Percentiles rank a stretch among this genome's conserved stretches.
phyloP scores from a whole-genome alignment of 2,113 vertebrate species.

The Pteruthius melanotis region DNA sequence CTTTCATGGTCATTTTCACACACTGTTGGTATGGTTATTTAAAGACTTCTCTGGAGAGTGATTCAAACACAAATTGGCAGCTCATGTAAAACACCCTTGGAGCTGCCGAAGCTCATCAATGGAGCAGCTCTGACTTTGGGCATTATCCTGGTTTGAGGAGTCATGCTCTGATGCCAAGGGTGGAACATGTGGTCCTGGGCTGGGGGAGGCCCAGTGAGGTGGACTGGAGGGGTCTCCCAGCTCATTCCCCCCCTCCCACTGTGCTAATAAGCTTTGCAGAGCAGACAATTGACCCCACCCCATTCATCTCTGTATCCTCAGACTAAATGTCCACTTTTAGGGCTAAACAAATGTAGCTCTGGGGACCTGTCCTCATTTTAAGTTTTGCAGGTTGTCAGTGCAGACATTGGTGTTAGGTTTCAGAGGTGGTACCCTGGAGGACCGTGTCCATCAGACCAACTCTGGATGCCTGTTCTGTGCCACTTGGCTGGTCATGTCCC shows the following conservation, averaged over 20 bases:
- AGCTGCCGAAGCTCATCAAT: neutral
- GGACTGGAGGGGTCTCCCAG: neutral
- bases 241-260: rapidly evolving
- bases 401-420: neutral
- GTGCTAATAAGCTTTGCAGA: neutral
- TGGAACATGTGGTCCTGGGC: neutral
- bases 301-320: neutral
- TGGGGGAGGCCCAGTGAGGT: neutral
- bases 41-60: neutral
- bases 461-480: neutral
- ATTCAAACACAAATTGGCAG: neutral
- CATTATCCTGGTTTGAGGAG: neutral
- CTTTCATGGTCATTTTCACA: neutral
- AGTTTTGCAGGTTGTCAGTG: neutral
- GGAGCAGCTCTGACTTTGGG: neutral
- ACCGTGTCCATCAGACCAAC: rapidly evolving
- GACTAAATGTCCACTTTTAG: neutral
- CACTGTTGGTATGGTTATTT: neutral
- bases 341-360: neutral
- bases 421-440: neutral
- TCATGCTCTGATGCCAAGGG: rapidly evolving
- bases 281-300: neutral
- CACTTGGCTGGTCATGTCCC: neutral
- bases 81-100: neutral
- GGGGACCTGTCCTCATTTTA: neutral